Conservation (phyloP, 2,888 invertebrate species). For the Blastobasis lacticolella region DNA sequence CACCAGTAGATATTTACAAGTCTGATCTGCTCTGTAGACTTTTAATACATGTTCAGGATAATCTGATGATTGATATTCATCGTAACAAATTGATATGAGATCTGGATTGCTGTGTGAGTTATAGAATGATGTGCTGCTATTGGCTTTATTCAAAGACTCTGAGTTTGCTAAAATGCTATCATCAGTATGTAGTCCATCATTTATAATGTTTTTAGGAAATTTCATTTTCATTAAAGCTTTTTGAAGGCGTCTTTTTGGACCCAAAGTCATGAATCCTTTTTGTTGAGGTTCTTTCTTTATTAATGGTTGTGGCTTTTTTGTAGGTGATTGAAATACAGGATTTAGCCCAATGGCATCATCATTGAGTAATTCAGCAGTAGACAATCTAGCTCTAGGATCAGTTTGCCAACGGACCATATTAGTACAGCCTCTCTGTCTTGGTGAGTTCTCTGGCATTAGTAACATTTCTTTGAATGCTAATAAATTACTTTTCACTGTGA, state of each 20-base stretch:
- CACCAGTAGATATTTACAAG: conserved; percentile 96
- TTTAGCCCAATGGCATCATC: conserved; percentile 62
- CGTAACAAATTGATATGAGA: conserved; percentile 86
- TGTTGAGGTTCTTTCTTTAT: conserved; percentile 77
- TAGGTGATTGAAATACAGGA: conserved; percentile 70
- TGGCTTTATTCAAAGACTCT: conserved; percentile 69
- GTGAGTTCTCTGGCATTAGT: conserved; percentile 84
- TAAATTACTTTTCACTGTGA: conserved; percentile 97
- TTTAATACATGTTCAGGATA: conserved; percentile 98
- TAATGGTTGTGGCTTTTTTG: conserved; percentile 71
- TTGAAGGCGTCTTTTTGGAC: conserved; percentile 87
- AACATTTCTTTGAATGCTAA: conserved; percentile 85
- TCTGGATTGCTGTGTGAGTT: conserved; percentile 94
- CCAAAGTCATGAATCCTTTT: conserved; percentile 92
- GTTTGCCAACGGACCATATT: conserved; percentile 80
- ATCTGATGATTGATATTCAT: conserved; percentile 85
- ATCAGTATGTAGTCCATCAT: conserved; percentile 78
- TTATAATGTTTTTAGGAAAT: conserved; percentile 87
- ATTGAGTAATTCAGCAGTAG: conserved; percentile 82
- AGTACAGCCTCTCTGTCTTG: conserved; percentile 79
- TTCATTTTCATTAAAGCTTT: conserved; percentile 93
- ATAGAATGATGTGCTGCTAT: conserved; percentile 74
- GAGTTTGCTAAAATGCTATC: conserved; percentile 77
- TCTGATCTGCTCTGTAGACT: conserved; percentile 96
- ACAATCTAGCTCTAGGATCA: conserved; percentile 83